Conservation (phyloP, 2,797 vertebrate species). For the Urophycis tenuis region DNA sequence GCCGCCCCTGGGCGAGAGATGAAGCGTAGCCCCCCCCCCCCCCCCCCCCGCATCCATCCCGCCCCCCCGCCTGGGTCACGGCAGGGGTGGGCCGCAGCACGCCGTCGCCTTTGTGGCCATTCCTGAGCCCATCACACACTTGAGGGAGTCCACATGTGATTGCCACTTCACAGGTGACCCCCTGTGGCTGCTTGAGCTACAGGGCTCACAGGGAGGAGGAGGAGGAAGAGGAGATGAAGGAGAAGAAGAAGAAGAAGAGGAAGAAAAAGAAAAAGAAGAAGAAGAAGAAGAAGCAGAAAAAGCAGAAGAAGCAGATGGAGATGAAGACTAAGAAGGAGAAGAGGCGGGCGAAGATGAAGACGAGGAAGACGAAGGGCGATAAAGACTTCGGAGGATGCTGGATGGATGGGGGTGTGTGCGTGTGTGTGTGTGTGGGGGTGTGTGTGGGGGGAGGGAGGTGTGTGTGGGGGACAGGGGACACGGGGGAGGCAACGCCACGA, state of each 20-base stretch:
- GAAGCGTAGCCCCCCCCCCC: too few relatives aligned
- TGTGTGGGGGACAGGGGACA: not conserved
- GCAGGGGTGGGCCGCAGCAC: not conserved
- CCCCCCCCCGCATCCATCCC: too few relatives aligned
- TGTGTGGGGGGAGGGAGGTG: too few relatives aligned
- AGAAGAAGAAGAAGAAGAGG: not conserved
- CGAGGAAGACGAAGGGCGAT: not conserved
- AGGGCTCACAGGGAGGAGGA: not conserved
- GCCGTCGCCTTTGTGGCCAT: not conserved
- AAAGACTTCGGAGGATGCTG: not conserved
- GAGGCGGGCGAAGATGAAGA: not conserved
- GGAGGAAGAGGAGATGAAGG: not conserved
- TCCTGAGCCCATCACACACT: not conserved
- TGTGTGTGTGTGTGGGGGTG: too few relatives aligned
- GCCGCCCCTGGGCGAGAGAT: not conserved
- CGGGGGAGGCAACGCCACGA: not conserved
- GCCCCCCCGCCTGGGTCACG: too few relatives aligned
- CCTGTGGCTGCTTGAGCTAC: not conserved
- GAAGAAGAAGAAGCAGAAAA: not conserved
- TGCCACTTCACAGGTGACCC: slow-evolving; percentile 2
- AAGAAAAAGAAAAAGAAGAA: not conserved
- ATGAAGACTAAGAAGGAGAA: not conserved
- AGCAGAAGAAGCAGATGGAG: not conserved
- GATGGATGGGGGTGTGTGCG: not conserved
- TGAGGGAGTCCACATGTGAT: not conserved